Conservation (phyloP, 92 coral and sea anemone species). For the Parazoanthus darwini region DNA sequence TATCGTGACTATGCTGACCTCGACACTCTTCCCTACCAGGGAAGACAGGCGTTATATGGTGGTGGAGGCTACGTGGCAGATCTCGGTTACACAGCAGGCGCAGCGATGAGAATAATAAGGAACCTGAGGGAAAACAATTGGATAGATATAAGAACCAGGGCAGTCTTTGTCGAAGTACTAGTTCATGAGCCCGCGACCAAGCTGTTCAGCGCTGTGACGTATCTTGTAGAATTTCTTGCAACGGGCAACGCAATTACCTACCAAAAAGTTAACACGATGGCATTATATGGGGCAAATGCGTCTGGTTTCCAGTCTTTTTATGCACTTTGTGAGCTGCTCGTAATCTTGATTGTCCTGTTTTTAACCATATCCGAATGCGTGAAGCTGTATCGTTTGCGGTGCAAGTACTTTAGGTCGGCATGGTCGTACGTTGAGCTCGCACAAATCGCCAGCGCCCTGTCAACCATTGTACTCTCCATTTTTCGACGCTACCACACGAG, state of each 20-base stretch:
- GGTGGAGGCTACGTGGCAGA: slow-evolving; percentile 96
- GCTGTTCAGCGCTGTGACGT: slow-evolving; percentile 88
- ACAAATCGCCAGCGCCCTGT: slow-evolving; percentile 71
- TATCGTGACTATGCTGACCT: slow-evolving; percentile 61
- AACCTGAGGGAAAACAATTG: slow-evolving; percentile 76
- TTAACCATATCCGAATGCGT: slow-evolving; percentile 75
- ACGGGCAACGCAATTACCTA: slow-evolving; percentile 77
- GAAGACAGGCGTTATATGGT: slow-evolving; percentile 58
- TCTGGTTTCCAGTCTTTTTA: slow-evolving; percentile 71
- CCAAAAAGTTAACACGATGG: slow-evolving; percentile 72
- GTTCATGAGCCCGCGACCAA: slow-evolving; percentile 84
- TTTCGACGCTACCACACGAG: slow-evolving; percentile 88
- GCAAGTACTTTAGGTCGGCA: slow-evolving; percentile 68
- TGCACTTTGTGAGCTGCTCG: slow-evolving; percentile 80
- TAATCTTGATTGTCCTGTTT: slow-evolving; percentile 70
- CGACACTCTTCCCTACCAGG: slow-evolving; percentile 62
- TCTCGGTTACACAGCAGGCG: slow-evolving; percentile 78
- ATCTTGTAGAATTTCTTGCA: slow-evolving; percentile 72
- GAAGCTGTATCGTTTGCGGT: slow-evolving; percentile 74
- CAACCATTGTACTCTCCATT: slow-evolving; percentile 81
- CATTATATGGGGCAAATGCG: slow-evolving; percentile 81
- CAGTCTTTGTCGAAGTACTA: slow-evolving; percentile 84
- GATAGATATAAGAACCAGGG: slow-evolving; percentile 91
- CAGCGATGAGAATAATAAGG: slow-evolving; percentile 73
- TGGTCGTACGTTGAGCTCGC: slow-evolving; percentile 90